Conservation (phyloP, 2,888 invertebrate species). For the Eumerus sabulonum region DNA sequence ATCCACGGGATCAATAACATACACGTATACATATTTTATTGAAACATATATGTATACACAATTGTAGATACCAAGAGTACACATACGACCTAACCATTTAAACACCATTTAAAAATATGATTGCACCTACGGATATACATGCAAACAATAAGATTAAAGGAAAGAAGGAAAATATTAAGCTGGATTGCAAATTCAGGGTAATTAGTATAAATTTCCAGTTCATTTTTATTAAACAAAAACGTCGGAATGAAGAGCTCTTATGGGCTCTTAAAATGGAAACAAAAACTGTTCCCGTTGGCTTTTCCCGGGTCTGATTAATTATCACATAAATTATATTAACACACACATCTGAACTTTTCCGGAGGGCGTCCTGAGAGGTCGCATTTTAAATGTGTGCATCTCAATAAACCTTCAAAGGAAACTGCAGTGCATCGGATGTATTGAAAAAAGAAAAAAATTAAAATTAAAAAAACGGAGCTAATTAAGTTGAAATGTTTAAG, state of each 20-base stretch:
- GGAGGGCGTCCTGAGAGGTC: conserved; percentile 35
- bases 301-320: conserved; percentile 60
- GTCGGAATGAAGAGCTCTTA: conserved; percentile 36
- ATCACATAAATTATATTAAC: conserved; percentile 64
- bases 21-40: conserved; percentile 7
- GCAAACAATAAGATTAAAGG: conserved; percentile 4
- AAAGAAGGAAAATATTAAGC: conserved; percentile 12
- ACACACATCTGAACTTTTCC: conserved; percentile 58
- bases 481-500: conserved; percentile 60
- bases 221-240: conserved; percentile 31
- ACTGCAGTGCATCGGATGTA: conserved; percentile 34
- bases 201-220: conserved; percentile 58
- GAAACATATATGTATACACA: neutral
- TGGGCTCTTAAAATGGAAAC: conserved; percentile 45
- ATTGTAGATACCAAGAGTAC: neutral
- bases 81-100: too few relatives aligned
- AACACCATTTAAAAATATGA: too few relatives aligned
- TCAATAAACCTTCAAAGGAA: conserved; percentile 43
- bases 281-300: conserved; percentile 50
- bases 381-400: conserved; percentile 46
- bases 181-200: conserved; percentile 21
- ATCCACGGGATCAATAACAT: too few relatives aligned
- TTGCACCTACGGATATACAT: conserved; percentile 12
- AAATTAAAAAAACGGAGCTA: conserved; percentile 53
- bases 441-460: too few relatives aligned